Percentiles rank a stretch among this genome's conserved stretches.
Evolutionary conservation across 92 coral and sea anemone genomes (phyloP).

Genomic region (Palythoa heliodiscus): DNA sequence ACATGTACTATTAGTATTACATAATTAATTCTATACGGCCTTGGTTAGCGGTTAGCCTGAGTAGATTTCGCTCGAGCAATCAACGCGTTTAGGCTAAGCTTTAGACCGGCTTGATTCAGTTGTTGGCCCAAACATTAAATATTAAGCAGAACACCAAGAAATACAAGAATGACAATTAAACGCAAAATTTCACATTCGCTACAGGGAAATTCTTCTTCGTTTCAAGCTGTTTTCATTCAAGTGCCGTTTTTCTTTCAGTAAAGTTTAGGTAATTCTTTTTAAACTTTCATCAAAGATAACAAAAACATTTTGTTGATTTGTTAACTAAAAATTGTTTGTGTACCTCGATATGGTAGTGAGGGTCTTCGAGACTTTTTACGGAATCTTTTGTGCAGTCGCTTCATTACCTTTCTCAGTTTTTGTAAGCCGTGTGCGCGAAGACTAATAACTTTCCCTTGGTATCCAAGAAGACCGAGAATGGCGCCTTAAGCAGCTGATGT

Average conservation of each 20-base stretch:
- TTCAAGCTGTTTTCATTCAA: no score
- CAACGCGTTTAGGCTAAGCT: conserved; percentile 19
- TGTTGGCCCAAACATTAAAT: conserved; percentile 40
- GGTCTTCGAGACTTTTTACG: conserved; percentile 18
- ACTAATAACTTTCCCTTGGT: neutral
- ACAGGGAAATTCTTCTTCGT: no score
- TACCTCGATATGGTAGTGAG: conserved; percentile 26
- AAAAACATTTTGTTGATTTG: neutral
- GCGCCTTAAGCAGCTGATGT: neutral
- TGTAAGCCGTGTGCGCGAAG: no score
- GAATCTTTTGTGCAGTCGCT: conserved; percentile 37
- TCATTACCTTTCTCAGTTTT: neutral
- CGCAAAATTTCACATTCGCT: neutral
- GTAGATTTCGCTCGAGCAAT: conserved; percentile 38
- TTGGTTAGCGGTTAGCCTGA: neutral
- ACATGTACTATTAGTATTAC: neutral
- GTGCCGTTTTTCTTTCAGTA: neutral
- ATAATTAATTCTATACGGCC: neutral
- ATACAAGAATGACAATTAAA: neutral
- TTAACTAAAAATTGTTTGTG: neutral
- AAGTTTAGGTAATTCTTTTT: neutral
- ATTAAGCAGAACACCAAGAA: conserved; percentile 49
- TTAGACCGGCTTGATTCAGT: conserved; percentile 34
- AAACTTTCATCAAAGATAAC: neutral
- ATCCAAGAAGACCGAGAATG: neutral